A percentile compares a stretch with the other conserved stretches of the same genome.
phyloP scores from a whole-genome alignment of 2,113 vertebrate species.

The Mystacornis crossleyi region DNA sequence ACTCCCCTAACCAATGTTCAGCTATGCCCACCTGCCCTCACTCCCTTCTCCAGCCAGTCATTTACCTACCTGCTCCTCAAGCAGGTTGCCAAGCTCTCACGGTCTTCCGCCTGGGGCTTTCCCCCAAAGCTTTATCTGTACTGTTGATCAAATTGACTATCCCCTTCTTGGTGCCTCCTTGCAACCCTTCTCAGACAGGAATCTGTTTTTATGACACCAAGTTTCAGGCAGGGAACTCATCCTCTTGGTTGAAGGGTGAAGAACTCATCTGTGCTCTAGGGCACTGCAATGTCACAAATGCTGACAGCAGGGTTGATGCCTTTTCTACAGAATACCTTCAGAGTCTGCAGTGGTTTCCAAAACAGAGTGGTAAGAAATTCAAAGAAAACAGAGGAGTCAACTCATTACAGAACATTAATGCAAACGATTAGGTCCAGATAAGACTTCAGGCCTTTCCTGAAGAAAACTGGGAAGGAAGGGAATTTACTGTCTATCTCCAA shows the following conservation, averaged over 20 bases:
- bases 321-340: background rate
- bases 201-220: background rate
- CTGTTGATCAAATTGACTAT: background rate
- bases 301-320: rapidly evolving
- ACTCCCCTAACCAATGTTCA: background rate
- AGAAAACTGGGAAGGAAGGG: background rate
- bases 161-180: background rate
- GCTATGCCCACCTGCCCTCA: background rate
- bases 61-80: background rate
- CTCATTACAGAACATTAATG: background rate
- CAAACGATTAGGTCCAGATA: background rate
- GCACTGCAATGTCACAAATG: background rate
- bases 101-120: background rate
- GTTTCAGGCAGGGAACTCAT: background rate
- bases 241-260: background rate
- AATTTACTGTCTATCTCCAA: background rate
- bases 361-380: background rate
- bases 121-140: background rate
- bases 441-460: background rate
- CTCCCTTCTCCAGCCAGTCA: background rate
- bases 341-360: background rate
- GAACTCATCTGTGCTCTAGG: background rate
- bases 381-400: background rate
- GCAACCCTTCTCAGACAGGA: background rate
- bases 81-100: background rate